Percentiles rank a stretch among this genome's conserved stretches.
Conservation (phyloP, 2,888 invertebrate species). For the Calliphora vomitoria region DNA sequence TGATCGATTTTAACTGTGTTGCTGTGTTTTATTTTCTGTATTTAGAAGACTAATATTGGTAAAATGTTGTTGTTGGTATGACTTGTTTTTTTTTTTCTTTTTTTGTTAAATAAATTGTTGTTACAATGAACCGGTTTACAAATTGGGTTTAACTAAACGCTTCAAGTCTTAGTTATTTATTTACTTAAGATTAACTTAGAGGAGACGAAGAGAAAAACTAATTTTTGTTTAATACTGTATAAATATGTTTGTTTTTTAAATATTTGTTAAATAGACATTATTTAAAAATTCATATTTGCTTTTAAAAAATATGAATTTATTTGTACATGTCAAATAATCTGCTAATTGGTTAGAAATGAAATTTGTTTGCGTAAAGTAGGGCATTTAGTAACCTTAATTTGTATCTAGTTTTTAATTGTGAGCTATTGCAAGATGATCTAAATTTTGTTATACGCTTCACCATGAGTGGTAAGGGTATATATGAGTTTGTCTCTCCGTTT, state of each 20-base stretch:
- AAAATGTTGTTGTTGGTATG: slow-evolving; percentile 20
- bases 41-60: slow-evolving; percentile 39
- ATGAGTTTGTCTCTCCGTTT: no score
- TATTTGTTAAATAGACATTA: slow-evolving; percentile 16
- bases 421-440: no score
- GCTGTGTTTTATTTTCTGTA: slow-evolving; percentile 4
- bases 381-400: background rate
- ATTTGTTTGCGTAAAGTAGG: background rate
- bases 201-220: background rate
- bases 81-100: slow-evolving; percentile 23
- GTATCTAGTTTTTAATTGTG: background rate
- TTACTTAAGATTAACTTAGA: slow-evolving; percentile 26
- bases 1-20: slow-evolving; percentile 66
- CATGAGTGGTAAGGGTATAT: no score
- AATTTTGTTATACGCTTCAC: no score
- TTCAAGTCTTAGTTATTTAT: slow-evolving; percentile 50
- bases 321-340: background rate
- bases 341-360: background rate
- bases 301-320: background rate
- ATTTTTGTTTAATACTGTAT: no score
- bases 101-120: slow-evolving; percentile 24
- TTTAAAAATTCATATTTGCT: slow-evolving; percentile 33
- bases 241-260: slow-evolving; percentile 10
- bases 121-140: slow-evolving; percentile 57
- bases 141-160: slow-evolving; percentile 60